phyloP scores from a whole-genome alignment of 1,140 invertebrate genomes.

The Teleogryllus occipitalis region DNA sequence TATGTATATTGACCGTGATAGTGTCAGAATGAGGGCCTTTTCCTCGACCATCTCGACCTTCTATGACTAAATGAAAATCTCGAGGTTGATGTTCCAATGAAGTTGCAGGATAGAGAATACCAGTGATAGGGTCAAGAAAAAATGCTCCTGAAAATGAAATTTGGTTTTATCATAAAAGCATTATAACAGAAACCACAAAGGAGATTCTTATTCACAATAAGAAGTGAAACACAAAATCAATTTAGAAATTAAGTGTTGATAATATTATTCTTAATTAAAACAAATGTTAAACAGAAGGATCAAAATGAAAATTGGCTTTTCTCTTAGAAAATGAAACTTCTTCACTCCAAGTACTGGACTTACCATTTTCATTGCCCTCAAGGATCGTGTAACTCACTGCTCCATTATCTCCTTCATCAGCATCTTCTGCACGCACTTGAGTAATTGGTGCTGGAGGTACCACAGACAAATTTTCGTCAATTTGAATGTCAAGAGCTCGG shows the following conservation, averaged over 20 bases:
- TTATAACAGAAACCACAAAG: too few species aligned
- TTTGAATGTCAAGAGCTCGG: slow-evolving; percentile 35
- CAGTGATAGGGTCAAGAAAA: slow-evolving; percentile 57
- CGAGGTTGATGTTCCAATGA: slow-evolving; percentile 53
- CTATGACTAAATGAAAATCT: slow-evolving; percentile 59
- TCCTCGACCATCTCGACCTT: slow-evolving; percentile 64
- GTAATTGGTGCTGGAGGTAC: slow-evolving; percentile 68
- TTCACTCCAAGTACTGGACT: slow-evolving; percentile 20
- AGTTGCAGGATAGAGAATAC: slow-evolving; percentile 67
- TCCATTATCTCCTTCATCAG: slow-evolving; percentile 67
- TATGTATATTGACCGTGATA: slow-evolving; percentile 64
- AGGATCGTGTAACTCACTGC: slow-evolving; percentile 65
- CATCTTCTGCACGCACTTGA: slow-evolving; percentile 66
- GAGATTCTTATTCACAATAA: too few species aligned
- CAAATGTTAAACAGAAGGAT: not conserved
- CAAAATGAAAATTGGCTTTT: too few species aligned
- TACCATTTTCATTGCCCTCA: slow-evolving; percentile 57
- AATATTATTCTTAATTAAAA: not conserved
- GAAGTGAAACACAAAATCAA: too few species aligned
- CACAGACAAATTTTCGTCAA: slow-evolving; percentile 73
- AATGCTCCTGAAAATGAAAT: slow-evolving; percentile 50
- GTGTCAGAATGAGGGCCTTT: slow-evolving; percentile 54
- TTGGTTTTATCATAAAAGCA: too few species aligned
- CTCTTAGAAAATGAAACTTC: too few species aligned
- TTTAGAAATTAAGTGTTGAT: too few species aligned